phyloP scores from a whole-genome alignment of 2,113 vertebrate genomes.

The Gallinago paraguaiae region DNA sequence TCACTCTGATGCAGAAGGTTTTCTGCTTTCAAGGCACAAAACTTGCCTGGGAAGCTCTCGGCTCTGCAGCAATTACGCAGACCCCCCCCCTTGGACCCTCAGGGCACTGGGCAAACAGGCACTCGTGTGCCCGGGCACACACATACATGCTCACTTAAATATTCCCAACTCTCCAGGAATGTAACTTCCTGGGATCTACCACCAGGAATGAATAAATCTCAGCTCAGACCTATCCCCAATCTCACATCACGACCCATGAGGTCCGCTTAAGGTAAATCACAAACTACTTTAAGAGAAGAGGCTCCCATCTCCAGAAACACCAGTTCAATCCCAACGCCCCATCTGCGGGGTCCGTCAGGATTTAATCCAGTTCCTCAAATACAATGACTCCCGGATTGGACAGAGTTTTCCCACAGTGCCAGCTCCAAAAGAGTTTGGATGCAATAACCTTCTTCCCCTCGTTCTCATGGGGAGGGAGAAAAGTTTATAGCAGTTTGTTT shows the following conservation, averaged over 20 bases:
- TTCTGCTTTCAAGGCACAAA: background rate
- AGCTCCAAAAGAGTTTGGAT: background rate
- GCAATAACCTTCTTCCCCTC: background rate
- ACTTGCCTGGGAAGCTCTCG: background rate
- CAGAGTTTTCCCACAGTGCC: background rate
- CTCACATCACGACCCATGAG: rapidly evolving
- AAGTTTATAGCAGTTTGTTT: background rate
- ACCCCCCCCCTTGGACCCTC: too few relatives aligned
- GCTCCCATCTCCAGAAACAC: rapidly evolving
- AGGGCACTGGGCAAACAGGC: background rate
- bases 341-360: rapidly evolving
- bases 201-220: background rate
- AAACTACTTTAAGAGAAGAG: background rate
- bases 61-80: background rate
- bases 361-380: background rate
- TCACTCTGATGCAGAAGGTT: background rate
- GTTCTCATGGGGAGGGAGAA: background rate
- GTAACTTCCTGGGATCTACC: background rate
- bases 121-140: background rate
- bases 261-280: background rate
- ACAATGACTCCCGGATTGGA: background rate
- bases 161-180: background rate
- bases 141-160: rapidly evolving
- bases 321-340: background rate
- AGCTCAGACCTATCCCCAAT: background rate